A percentile compares a stretch with the other conserved stretches of the same genome.
phyloP scores from a whole-genome alignment of 2,797 vertebrate species.

The Okamejei kenojei region DNA sequence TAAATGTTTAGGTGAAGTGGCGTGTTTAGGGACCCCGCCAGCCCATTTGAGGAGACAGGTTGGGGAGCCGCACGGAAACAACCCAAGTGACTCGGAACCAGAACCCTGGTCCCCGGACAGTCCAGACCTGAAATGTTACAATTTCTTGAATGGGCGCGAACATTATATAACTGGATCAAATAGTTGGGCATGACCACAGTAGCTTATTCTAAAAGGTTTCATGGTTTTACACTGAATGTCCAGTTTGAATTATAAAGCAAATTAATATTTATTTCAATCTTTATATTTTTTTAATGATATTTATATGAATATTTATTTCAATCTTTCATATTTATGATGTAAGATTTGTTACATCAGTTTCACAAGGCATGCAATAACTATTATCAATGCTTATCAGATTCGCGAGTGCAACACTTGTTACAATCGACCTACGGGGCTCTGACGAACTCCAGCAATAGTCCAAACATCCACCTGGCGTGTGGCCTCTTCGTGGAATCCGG shows the following conservation, averaged over 20 bases:
- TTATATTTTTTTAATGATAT: too few species aligned
- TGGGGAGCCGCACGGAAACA: too few species aligned
- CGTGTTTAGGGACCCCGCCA: too few species aligned
- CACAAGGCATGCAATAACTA: background rate
- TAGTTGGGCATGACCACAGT: too few species aligned
- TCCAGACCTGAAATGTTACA: too few species aligned
- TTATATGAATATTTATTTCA: background rate
- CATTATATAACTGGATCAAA: too few species aligned
- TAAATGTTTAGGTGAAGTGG: too few species aligned
- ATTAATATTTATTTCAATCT: background rate
- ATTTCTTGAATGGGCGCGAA: too few species aligned
- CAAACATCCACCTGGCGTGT: slow-evolving; percentile 64
- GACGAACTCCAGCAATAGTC: slow-evolving; percentile 53
- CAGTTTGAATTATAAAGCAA: background rate
- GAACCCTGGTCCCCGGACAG: too few species aligned
- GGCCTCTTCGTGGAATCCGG: slow-evolving; percentile 62
- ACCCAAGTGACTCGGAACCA: too few species aligned
- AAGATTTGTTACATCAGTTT: background rate
- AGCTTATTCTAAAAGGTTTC: too few species aligned
- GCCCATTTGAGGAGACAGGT: too few species aligned
- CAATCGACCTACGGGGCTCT: slow-evolving; percentile 45
- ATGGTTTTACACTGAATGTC: background rate
- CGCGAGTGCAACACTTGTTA: slow-evolving; percentile 59
- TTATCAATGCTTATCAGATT: slow-evolving; percentile 52
- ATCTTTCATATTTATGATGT: background rate